Evolutionary conservation across 2,888 invertebrate species (phyloP).

Genomic region (Cosmia trapezina): DNA sequence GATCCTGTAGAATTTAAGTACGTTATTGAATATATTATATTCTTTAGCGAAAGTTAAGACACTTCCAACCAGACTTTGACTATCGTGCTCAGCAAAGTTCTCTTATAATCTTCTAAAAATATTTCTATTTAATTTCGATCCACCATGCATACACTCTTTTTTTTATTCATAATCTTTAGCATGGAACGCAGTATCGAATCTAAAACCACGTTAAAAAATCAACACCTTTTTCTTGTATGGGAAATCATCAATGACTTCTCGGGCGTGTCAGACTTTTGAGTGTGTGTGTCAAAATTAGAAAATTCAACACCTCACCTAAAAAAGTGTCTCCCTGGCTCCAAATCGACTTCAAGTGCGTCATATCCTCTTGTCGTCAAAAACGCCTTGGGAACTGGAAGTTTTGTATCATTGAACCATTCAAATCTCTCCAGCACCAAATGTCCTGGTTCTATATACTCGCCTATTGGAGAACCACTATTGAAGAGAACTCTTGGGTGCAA

Average conservation of each 20-base stretch:
- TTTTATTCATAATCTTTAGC: background rate
- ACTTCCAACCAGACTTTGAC: background rate
- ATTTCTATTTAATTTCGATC: background rate
- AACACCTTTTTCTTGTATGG: background rate
- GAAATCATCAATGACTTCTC: too few relatives aligned
- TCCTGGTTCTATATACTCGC: slow-evolving; percentile 78
- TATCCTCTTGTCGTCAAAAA: slow-evolving; percentile 79
- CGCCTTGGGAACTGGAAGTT: slow-evolving; percentile 73
- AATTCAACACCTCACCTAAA: slow-evolving; percentile 75
- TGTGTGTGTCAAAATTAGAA: too few relatives aligned
- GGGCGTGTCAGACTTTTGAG: too few relatives aligned
- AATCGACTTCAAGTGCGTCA: slow-evolving; percentile 74
- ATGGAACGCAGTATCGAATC: background rate
- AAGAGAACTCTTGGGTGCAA: slow-evolving; percentile 80
- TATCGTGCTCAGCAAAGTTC: background rate
- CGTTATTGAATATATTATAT: background rate
- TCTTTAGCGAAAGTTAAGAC: background rate
- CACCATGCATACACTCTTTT: background rate
- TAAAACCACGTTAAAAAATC: background rate
- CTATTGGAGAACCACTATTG: slow-evolving; percentile 75
- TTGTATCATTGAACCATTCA: slow-evolving; percentile 81
- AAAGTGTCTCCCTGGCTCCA: slow-evolving; percentile 83
- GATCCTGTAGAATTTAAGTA: slow-evolving; percentile 69
- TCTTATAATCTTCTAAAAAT: background rate
- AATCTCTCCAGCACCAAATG: slow-evolving; percentile 81